Percentiles rank a stretch among this genome's conserved stretches.
These are phyloP conservation scores for Eclectus roratus DNA, from an alignment of 2,113 vertebrate genomes.

Conservation along the genomic window DNA sequence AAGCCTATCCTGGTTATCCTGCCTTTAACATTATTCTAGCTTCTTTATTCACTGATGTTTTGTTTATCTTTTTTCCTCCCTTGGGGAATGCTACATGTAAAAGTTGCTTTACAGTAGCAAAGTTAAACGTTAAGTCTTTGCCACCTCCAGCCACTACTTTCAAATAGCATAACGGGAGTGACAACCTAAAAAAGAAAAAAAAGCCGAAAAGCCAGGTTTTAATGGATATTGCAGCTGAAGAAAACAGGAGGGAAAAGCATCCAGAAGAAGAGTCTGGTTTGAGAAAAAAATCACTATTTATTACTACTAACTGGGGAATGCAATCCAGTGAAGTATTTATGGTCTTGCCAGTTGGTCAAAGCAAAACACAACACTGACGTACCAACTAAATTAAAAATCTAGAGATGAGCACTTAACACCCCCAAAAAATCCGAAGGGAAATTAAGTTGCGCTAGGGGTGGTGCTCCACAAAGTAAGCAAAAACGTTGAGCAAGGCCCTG, in stretches of 20 bases:
- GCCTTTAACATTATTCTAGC: not conserved
- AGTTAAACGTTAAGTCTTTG: not conserved
- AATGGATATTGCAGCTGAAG: not conserved
- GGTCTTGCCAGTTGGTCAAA: not conserved
- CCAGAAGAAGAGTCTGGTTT: not conserved
- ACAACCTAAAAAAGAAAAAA: not conserved
- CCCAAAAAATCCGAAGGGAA: not conserved
- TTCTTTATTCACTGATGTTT: not conserved
- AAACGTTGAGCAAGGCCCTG: not conserved
- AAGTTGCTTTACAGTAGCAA: not conserved
- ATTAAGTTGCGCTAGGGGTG: rapidly evolving
- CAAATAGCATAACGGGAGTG: not conserved
- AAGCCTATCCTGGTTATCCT: not conserved
- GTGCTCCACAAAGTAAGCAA: not conserved
- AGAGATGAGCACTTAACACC: not conserved
- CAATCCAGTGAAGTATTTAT: not conserved
- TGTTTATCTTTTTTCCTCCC: not conserved
- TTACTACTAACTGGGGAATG: not conserved
- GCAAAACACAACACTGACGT: not conserved
- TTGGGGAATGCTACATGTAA: not conserved
- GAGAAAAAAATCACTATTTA: not conserved
- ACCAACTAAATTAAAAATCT: not conserved
- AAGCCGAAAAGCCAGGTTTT: not conserved
- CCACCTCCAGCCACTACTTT: not conserved
- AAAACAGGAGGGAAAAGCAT: not conserved